These are phyloP conservation scores for Acanthosepion pharaonis DNA, from an alignment of 2,888 invertebrate genomes.

Conservation along the genomic window DNA sequence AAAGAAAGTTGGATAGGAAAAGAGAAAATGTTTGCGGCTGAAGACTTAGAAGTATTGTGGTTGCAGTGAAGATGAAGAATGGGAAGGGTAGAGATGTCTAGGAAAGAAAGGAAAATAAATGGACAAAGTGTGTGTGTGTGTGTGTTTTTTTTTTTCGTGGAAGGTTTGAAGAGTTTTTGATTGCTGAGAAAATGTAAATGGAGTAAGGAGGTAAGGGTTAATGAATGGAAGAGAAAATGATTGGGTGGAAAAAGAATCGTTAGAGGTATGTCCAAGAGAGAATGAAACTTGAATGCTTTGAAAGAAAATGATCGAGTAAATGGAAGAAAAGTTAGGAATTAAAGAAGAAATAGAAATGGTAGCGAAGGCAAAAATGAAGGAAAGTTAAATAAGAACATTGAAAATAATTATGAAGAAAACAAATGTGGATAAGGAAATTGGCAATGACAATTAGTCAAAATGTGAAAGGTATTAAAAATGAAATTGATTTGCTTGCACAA, in stretches of 20 bases:
- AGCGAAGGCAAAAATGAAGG: too few relatives aligned
- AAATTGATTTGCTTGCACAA: too few relatives aligned
- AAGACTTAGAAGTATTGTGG: neutral
- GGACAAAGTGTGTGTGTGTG: neutral
- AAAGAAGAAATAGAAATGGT: neutral
- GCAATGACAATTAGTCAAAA: too few relatives aligned
- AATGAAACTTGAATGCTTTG: neutral
- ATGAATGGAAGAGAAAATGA: slow-evolving; percentile 22
- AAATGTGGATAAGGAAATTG: too few relatives aligned
- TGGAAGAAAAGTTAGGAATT: neutral
- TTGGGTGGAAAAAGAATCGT: neutral
- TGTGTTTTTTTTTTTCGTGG: neutral
- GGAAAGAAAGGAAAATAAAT: slow-evolving; percentile 11
- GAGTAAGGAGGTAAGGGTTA: neutral
- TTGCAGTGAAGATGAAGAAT: neutral
- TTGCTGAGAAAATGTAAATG: neutral
- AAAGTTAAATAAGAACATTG: too few relatives aligned
- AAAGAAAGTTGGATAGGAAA: neutral
- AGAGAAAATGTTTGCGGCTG: neutral
- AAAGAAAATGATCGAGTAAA: neutral
- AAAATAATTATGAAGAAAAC: too few relatives aligned
- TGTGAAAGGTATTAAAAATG: too few relatives aligned
- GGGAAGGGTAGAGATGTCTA: neutral
- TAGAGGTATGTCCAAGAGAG: neutral
- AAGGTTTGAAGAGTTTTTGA: neutral